phyloP scores from a whole-genome alignment of 2,888 invertebrate species.

The Lasioglossum calceatum region DNA sequence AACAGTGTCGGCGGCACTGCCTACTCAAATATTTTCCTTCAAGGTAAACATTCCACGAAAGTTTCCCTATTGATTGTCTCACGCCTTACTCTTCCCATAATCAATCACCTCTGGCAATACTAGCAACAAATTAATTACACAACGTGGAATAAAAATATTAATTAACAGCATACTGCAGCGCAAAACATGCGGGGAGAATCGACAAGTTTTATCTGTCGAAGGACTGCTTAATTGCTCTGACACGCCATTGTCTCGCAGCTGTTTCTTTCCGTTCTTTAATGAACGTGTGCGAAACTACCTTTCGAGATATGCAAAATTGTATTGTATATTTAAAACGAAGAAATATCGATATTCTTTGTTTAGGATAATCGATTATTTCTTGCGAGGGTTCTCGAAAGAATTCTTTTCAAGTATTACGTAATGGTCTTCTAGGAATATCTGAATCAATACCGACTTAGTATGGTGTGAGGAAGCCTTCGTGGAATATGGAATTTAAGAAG shows the following conservation, averaged over 20 bases:
- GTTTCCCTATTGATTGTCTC: background rate
- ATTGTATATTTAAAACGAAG: background rate
- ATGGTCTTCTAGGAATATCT: background rate
- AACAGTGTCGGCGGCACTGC: background rate
- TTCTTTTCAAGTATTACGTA: background rate
- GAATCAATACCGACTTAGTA: background rate
- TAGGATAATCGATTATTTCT: background rate
- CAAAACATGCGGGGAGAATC: slow-evolving; percentile 24
- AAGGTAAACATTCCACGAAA: slow-evolving; percentile 6
- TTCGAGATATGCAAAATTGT: background rate
- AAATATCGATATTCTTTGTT: background rate
- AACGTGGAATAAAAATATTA: background rate
- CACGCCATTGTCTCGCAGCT: slow-evolving; percentile 15
- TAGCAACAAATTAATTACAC: background rate
- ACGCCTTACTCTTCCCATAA: too few species aligned
- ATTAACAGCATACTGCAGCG: background rate
- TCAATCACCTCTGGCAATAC: background rate
- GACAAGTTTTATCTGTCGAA: slow-evolving; percentile 10
- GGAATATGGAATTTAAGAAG: background rate
- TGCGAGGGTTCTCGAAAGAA: background rate
- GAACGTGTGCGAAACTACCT: background rate
- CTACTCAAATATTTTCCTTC: slow-evolving; percentile 2
- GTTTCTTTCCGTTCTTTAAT: slow-evolving; percentile 20
- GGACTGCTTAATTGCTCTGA: slow-evolving; percentile 34
- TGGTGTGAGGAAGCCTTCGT: background rate